phyloP scores from a whole-genome alignment of 2,113 vertebrate genomes.

The Alethe castanea region DNA sequence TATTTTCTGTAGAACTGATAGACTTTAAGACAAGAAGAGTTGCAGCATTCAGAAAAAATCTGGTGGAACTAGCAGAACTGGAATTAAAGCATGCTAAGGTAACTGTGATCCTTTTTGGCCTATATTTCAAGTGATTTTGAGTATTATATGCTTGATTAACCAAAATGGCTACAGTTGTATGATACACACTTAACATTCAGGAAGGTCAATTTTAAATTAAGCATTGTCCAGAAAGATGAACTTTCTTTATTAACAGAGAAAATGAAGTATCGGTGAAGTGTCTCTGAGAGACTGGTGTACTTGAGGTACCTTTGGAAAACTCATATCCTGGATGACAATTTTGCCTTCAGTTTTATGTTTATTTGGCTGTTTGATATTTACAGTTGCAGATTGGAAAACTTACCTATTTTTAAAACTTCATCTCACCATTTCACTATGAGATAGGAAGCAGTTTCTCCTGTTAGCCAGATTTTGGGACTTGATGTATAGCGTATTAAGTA shows the following conservation, averaged over 20 bases:
- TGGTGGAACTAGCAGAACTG: constrained; percentile 97
- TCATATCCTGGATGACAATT: not conserved
- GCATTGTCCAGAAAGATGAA: not conserved
- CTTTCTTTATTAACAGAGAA: not conserved
- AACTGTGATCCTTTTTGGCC: not conserved
- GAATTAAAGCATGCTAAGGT: constrained; percentile 99
- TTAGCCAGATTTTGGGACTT: not conserved
- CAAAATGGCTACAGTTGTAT: not conserved
- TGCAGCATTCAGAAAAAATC: constrained; percentile 96
- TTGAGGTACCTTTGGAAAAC: not conserved
- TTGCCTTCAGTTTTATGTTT: not conserved
- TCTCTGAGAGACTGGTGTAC: not conserved
- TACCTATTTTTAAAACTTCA: not conserved
- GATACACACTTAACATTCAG: not conserved
- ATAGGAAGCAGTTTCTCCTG: not conserved
- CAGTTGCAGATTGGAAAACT: not conserved
- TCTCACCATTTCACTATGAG: not conserved
- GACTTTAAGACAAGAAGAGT: constrained; percentile 99
- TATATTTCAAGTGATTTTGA: not conserved
- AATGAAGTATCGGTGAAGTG: not conserved
- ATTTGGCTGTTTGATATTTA: not conserved
- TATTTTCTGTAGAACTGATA: constrained; percentile 83
- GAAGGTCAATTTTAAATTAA: not conserved
- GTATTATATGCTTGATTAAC: not conserved
- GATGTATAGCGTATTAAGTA: not conserved